Percentiles rank a stretch among this genome's conserved stretches.
Evolutionary conservation across 2,797 vertebrate genomes (phyloP).

Genomic region (Numenius phaeopus): DNA sequence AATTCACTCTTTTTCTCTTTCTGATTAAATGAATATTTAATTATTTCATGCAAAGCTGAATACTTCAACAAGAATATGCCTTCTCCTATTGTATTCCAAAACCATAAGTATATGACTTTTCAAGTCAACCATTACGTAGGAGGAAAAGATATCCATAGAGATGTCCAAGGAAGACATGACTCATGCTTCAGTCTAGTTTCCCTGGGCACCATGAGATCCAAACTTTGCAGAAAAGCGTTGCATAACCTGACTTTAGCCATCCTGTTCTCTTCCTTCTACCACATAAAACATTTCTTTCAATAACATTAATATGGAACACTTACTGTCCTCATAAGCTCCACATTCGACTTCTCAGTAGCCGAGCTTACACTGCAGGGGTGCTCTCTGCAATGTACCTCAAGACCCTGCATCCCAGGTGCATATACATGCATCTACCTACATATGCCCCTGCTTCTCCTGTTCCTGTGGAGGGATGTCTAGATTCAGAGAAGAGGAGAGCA

Average conservation of each 20-base stretch:
- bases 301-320: background rate
- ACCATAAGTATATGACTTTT: background rate
- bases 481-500: background rate
- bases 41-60: background rate
- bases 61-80: background rate
- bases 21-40: slow-evolving; percentile 5
- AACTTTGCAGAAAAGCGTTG: background rate
- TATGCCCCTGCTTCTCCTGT: background rate
- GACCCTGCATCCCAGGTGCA: background rate
- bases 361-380: background rate
- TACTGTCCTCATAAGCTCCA: background rate
- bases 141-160: background rate
- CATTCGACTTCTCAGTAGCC: background rate
- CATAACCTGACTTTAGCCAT: background rate
- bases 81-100: background rate
- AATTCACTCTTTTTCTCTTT: background rate
- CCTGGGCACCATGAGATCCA: background rate
- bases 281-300: background rate
- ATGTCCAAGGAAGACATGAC: background rate
- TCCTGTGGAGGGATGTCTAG: background rate
- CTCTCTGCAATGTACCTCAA: background rate
- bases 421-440: too few species aligned
- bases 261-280: background rate
- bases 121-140: accelerated
- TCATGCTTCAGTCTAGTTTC: background rate